Conservation (phyloP, 2,113 vertebrate genomes). For the Perognathus longimembris region DNA sequence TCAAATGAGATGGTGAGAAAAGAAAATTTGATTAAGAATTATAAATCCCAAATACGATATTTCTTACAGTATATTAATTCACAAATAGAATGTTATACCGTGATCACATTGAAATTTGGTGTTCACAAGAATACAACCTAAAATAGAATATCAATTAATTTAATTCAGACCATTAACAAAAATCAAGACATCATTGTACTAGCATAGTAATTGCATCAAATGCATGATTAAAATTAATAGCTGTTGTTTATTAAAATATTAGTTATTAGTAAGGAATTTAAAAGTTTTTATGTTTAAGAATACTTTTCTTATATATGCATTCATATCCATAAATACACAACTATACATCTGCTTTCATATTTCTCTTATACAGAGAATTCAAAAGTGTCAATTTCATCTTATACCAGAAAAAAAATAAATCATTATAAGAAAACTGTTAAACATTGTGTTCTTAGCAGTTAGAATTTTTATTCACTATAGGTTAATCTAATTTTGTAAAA, state of each 20-base stretch:
- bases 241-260: neutral
- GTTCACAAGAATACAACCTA: no score
- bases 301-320: neutral
- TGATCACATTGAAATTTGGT: neutral
- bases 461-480: neutral
- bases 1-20: neutral
- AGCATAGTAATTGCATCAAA: no score
- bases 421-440: neutral
- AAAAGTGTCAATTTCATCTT: no score
- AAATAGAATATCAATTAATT: no score
- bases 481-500: no score
- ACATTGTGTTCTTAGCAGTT: neutral
- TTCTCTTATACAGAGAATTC: no score
- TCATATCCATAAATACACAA: no score
- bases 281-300: neutral
- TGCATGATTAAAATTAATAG: no score
- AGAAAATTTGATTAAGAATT: neutral
- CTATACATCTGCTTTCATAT: no score
- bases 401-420: no score
- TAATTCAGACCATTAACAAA: neutral
- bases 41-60: neutral
- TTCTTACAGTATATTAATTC: neutral
- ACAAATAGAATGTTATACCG: neutral
- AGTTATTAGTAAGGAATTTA: neutral
- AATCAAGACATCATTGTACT: neutral